These are phyloP conservation scores for Mus spicilegus DNA, from an alignment of 2,113 vertebrate species.

Conservation along the genomic window DNA sequence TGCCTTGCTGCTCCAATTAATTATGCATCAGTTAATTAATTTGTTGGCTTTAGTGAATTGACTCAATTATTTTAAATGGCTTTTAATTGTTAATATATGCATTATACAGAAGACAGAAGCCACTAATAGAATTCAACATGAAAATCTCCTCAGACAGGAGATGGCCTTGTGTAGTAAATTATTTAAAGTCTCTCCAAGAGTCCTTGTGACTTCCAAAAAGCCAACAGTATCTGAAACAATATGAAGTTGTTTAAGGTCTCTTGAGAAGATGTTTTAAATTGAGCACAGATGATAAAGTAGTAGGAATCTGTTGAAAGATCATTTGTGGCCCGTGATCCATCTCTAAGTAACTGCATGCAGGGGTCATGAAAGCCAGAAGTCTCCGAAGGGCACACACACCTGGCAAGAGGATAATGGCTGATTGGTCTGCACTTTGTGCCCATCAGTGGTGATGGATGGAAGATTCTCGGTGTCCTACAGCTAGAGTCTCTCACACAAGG, in stretches of 20 bases:
- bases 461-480: neutral
- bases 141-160: constrained; percentile 70
- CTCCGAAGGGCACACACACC: neutral
- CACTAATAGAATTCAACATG: constrained; percentile 67
- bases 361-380: neutral
- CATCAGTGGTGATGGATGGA: neutral
- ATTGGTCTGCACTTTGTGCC: too few species aligned
- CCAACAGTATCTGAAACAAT: neutral
- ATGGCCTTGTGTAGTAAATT: constrained; percentile 72
- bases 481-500: neutral
- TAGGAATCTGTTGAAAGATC: neutral
- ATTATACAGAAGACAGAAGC: constrained; percentile 72
- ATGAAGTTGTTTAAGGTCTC: neutral
- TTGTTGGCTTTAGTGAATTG: constrained; percentile 76
- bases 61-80: constrained; percentile 81
- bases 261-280: neutral
- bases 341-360: neutral
- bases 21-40: constrained; percentile 81
- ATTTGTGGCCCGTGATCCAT: neutral
- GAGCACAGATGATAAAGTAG: neutral
- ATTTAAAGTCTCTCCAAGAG: constrained; percentile 53
- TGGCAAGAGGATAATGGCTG: neutral
- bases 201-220: constrained; percentile 52
- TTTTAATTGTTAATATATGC: constrained; percentile 80
- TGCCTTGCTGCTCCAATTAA: constrained; percentile 73